These are phyloP conservation scores for Struthio camelus DNA, from an alignment of 2,113 vertebrate genomes.

Conservation along the genomic window DNA sequence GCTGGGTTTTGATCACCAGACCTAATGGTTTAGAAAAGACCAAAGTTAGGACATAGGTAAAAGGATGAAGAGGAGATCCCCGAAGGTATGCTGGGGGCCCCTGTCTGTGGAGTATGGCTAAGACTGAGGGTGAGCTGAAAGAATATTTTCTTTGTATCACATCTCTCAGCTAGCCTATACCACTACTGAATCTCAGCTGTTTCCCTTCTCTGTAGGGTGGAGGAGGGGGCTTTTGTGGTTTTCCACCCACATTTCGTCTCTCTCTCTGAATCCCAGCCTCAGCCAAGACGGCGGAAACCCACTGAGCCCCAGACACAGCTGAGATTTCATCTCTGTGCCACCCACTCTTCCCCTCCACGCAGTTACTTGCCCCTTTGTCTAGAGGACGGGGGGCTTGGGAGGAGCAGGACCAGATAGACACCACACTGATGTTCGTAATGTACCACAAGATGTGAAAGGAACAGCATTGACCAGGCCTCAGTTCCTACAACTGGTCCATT, in stretches of 20 bases:
- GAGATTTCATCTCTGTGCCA: constrained; percentile 68
- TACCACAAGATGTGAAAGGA: background rate
- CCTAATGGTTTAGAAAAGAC: background rate
- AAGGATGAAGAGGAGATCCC: background rate
- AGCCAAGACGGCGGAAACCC: constrained; percentile 65
- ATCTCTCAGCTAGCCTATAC: background rate
- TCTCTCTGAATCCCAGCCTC: constrained; percentile 67
- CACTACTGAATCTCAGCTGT: constrained; percentile 42
- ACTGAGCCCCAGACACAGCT: constrained; percentile 51
- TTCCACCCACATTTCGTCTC: constrained; percentile 56
- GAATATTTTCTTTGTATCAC: background rate
- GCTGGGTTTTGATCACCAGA: background rate
- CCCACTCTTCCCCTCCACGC: constrained; percentile 49
- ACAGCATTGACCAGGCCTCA: rapidly evolving
- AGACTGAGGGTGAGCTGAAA: background rate
- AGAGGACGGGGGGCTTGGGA: background rate
- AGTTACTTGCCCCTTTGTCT: background rate
- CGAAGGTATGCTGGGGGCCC: background rate
- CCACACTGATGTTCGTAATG: rapidly evolving
- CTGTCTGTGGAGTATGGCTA: background rate
- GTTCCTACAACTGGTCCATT: rapidly evolving
- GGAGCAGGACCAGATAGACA: background rate
- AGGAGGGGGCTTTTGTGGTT: constrained; percentile 69
- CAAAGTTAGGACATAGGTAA: background rate
- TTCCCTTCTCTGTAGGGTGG: constrained; percentile 45